A percentile compares a stretch with the other conserved stretches of the same genome.
These are phyloP conservation scores for Patella pellucida DNA, from an alignment of 2,888 invertebrate genomes.

Conservation along the genomic window DNA sequence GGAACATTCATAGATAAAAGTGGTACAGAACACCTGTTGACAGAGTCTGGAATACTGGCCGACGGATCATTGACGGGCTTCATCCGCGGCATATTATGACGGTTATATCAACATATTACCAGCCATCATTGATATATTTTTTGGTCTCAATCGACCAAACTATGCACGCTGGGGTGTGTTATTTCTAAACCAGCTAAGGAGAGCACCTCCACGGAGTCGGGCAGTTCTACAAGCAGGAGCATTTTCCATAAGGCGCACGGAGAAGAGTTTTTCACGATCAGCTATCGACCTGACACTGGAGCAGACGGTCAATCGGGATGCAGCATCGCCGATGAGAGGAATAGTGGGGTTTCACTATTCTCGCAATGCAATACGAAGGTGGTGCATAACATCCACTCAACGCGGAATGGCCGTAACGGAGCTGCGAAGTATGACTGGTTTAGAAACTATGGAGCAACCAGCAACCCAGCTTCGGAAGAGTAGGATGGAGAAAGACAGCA, in stretches of 20 bases:
- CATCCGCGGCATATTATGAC: neutral
- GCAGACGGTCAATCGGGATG: too few relatives aligned
- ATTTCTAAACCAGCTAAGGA: conserved; percentile 25
- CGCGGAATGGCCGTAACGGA: too few relatives aligned
- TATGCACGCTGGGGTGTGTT: conserved; percentile 26
- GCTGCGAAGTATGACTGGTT: too few relatives aligned
- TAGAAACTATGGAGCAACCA: too few relatives aligned
- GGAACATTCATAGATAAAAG: neutral
- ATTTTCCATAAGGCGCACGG: neutral
- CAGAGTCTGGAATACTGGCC: neutral
- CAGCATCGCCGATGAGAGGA: too few relatives aligned
- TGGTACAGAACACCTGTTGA: neutral
- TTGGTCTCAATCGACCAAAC: conserved; percentile 27
- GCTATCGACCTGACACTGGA: too few relatives aligned
- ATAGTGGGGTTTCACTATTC: too few relatives aligned
- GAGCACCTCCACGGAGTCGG: conserved; percentile 13
- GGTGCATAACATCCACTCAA: too few relatives aligned
- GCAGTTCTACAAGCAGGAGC: neutral
- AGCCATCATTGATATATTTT: conserved; percentile 21
- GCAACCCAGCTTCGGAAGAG: too few relatives aligned
- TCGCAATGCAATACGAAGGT: too few relatives aligned
- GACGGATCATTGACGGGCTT: neutral
- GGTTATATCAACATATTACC: neutral
- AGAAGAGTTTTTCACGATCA: conserved; percentile 15
- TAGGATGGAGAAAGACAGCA: too few relatives aligned